Base-by-base conservation (phyloP, 2,888 invertebrate species). In the Volucella inflata region DNA sequence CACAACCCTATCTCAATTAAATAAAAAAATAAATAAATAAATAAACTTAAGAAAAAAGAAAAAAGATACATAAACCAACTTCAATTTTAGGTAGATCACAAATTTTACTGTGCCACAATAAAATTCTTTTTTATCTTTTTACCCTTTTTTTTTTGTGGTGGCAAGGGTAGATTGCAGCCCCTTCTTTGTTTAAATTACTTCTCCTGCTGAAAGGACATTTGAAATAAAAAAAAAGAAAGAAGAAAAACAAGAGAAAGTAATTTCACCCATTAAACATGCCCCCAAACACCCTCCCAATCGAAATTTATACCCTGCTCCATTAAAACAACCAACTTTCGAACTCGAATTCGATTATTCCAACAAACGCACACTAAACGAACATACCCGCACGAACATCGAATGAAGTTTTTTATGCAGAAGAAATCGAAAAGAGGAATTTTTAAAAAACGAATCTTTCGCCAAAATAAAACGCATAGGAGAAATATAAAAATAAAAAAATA, bases 311-410 rank as follows among this genome's bases (percentile, higher is more conserved):
- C 40, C 67, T 44, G 42, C 53, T 80, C 71, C 46, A 75, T 80
- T 80, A 71, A 80, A 85, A 57, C 79, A 76, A 76, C 70, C 80
- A 60, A 85, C 65, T 76, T 71, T 14, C 75, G 65, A 75, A 74
- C 68, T 38, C 46, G 21, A 53, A 68, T 16, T 30, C 21, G 10
- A 12, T 48, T 21, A 75, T 11, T 2, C 50, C 21, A 10, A 70
- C 57, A n/a, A 38, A 53, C 10, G 44, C 46, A 50, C 53, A 65
- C 11, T 60, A 64, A 46, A 48, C 76, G 17, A 36, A 38, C 12
- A 36, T n/a, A 50, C 4, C 50, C 8, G 51, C 16, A n/a, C 6
- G 40, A 21, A 38, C 8, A 12, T 64, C 38, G 53, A 62, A 65
- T 75, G 57, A 65, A 65, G 65, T 65, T 84, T n/a, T 79, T 79